phyloP scores from a whole-genome alignment of 2,797 vertebrate species.

The Pteropus rufus region DNA sequence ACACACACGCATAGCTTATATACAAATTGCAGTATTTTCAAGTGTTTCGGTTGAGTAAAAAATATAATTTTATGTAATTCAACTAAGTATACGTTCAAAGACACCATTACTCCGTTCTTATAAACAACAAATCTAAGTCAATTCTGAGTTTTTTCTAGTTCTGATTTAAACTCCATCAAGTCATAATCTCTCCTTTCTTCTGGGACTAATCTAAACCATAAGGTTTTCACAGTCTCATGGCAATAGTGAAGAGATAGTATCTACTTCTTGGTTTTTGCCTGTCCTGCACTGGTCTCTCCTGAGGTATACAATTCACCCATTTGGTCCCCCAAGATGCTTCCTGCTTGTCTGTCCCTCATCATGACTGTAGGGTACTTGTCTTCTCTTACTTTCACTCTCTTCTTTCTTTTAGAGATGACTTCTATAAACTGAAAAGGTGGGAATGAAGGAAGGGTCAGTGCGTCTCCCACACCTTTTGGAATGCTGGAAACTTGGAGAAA shows the following conservation, averaged over 20 bases:
- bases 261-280: not conserved
- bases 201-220: not conserved
- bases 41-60: not conserved
- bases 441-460: not conserved
- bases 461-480: not conserved
- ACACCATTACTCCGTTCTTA: not conserved
- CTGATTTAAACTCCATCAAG: not conserved
- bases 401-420: not conserved
- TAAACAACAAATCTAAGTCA: not conserved
- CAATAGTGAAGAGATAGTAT: not conserved
- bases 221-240: not conserved
- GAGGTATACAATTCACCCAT: not conserved
- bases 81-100: not conserved
- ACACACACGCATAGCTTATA: not conserved
- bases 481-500: not conserved
- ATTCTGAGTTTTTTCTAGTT: constrained; percentile 6
- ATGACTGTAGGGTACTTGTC: not conserved
- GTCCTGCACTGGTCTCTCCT: not conserved
- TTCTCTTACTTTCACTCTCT: not conserved
- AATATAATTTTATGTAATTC: not conserved
- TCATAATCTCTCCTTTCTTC: not conserved
- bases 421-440: not conserved
- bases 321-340: fast-evolving
- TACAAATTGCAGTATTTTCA: not conserved
- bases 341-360: not conserved